Conservation (phyloP, 2,888 invertebrate species). For the Ichneumoninae sp. region DNA sequence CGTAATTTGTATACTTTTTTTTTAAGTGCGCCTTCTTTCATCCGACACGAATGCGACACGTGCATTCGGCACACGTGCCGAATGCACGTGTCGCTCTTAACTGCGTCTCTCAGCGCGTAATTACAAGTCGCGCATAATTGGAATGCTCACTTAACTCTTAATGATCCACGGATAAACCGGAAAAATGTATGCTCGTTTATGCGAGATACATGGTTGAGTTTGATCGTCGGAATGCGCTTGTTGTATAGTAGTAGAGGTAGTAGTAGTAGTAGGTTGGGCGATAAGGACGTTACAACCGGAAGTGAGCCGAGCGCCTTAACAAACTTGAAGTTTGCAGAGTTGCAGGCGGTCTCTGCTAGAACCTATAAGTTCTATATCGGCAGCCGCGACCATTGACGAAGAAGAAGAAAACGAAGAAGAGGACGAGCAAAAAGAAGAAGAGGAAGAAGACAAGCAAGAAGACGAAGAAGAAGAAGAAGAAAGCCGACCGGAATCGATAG, state of each 20-base stretch:
- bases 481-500: background rate
- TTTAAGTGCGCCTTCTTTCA: background rate
- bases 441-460: background rate
- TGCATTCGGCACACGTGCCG: background rate
- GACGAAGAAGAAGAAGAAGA: slow-evolving; percentile 7
- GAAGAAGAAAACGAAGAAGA: slow-evolving; percentile 16
- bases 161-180: background rate
- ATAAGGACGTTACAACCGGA: slow-evolving; percentile 52
- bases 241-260: background rate
- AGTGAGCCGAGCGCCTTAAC: slow-evolving; percentile 40
- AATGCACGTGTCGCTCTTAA: background rate
- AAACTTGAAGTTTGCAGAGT: slow-evolving; percentile 50
- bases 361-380: background rate
- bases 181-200: background rate
- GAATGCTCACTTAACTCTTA: background rate
- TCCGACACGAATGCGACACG: background rate
- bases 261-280: slow-evolving; percentile 5
- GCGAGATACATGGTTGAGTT: background rate
- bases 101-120: background rate
- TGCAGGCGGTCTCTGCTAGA: slow-evolving; percentile 29
- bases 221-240: background rate
- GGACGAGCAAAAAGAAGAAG: too few species aligned
- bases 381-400: slow-evolving; percentile 21
- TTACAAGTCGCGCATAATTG: background rate
- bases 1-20: background rate